Base-by-base conservation (phyloP, 2,888 invertebrate species). In the Trachelus tabidus region DNA sequence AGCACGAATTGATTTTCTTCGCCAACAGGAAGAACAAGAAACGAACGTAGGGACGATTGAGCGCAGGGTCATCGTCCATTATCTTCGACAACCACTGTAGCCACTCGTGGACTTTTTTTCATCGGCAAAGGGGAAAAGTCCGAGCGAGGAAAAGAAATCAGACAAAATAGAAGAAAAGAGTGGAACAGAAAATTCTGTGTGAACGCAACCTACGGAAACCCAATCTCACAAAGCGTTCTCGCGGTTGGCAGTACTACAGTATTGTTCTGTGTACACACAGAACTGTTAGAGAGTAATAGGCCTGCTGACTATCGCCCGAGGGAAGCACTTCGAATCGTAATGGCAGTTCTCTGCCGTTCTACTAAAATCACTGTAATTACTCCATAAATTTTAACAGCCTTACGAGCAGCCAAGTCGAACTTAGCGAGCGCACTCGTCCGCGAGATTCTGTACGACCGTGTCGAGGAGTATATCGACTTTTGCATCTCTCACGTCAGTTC, bases 331-430 rank as follows among this genome's bases (percentile, higher is more conserved):
- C 31, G 71, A 34, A 71, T 31, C 12, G 68, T 77, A 77, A 77
- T 77, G 74, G 74, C 74, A 75, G 77, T 73, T 68, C 77, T 77
- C 69, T 34, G 73, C 30, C 37, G 30, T 74, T 74, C 68, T 34
- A 56, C 73, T 69, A n/a, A 35, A 77, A 77, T 77, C 77, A 77
- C 69, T 75, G 77, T 77, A 77, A 77, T 77, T 77, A 77, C 75
- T 68, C 68, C 74, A 77, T 77, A 77, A 77, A 77, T 77, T 77
- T 77, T 77, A 77, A 77, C 77, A 73, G 77, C 68, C 12, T 71
- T 23, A 56, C 23, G 56, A 56, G 23, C 56, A 56, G 23, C 23
- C 56, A 56, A 56, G 9, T 56, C 56, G 56, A 56, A 23, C 40
- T 56, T 56, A 6, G 2, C 40, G 23, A 40, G 40, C 23, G 40